phyloP scores from a whole-genome alignment of 2,888 invertebrate species.

The Halictus ligatus region DNA sequence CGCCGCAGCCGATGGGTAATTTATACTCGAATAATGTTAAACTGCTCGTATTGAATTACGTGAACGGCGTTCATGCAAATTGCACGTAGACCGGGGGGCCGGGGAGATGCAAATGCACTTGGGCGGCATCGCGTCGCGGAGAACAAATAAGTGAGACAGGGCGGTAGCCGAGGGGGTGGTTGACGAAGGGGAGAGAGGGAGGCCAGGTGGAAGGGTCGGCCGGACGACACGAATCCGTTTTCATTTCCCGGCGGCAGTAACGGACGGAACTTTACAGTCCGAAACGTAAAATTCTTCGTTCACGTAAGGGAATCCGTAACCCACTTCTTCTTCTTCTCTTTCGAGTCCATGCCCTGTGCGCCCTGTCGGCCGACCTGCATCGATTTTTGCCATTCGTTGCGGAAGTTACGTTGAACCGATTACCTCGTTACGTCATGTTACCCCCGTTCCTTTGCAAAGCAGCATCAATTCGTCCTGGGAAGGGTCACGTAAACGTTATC shows the following conservation, averaged over 20 bases:
- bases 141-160: slow-evolving; percentile 51
- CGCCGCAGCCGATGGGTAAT: slow-evolving; percentile 13
- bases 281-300: slow-evolving; percentile 51
- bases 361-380: not conserved
- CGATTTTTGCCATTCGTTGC: slow-evolving; percentile 28
- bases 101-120: slow-evolving; percentile 53
- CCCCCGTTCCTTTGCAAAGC: not conserved
- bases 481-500: not conserved
- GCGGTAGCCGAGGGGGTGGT: slow-evolving; percentile 1
- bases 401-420: slow-evolving; percentile 29
- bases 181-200: not conserved
- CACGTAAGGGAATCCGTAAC: slow-evolving; percentile 6
- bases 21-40: slow-evolving; percentile 12
- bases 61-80: slow-evolving; percentile 20
- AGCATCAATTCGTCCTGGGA: slow-evolving; percentile 4
- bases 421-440: slow-evolving; percentile 9
- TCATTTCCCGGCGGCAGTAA: slow-evolving; percentile 27
- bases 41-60: slow-evolving; percentile 24
- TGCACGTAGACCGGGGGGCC: slow-evolving; percentile 9
- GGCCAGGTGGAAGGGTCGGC: slow-evolving; percentile 53
- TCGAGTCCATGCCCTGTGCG: not conserved
- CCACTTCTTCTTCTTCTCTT: not conserved
- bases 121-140: not conserved
- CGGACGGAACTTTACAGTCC: slow-evolving; percentile 22
- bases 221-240: slow-evolving; percentile 55